Conservation (phyloP, 2,888 invertebrate genomes). For the Heliconius ethilla region DNA sequence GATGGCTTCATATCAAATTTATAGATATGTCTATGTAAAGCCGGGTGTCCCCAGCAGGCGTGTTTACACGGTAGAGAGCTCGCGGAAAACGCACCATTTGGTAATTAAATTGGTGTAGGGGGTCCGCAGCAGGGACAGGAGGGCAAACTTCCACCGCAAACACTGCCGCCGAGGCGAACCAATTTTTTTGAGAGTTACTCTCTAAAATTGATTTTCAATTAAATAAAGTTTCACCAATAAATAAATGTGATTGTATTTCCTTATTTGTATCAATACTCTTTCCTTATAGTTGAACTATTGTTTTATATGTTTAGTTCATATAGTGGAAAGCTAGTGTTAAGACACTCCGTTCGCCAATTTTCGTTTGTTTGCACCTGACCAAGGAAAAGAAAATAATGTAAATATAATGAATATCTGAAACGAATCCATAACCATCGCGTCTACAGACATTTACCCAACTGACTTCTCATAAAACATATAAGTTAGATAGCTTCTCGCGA, state of each 20-base stretch:
- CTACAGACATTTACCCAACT: background rate
- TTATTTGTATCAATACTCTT: background rate
- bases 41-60: constrained; percentile 13
- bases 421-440: background rate
- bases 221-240: background rate
- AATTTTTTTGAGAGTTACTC: constrained; percentile 10
- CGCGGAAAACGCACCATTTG: constrained; percentile 32
- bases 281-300: background rate
- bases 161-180: background rate
- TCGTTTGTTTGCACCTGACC: too few species aligned
- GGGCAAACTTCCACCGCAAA: constrained; percentile 20
- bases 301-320: background rate
- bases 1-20: background rate
- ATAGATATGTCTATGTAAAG: background rate
- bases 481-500: constrained; percentile 12
- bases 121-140: background rate
- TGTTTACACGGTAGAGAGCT: constrained; percentile 25
- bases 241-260: constrained; percentile 5
- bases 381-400: background rate
- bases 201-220: constrained; percentile 23
- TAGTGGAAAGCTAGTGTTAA: background rate
- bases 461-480: background rate
- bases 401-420: background rate
- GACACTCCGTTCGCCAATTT: background rate
- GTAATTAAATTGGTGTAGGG: constrained; percentile 32